These are phyloP conservation scores for Hydropsyche tenuis DNA, from an alignment of 1,140 invertebrate species.

Conservation along the genomic window DNA sequence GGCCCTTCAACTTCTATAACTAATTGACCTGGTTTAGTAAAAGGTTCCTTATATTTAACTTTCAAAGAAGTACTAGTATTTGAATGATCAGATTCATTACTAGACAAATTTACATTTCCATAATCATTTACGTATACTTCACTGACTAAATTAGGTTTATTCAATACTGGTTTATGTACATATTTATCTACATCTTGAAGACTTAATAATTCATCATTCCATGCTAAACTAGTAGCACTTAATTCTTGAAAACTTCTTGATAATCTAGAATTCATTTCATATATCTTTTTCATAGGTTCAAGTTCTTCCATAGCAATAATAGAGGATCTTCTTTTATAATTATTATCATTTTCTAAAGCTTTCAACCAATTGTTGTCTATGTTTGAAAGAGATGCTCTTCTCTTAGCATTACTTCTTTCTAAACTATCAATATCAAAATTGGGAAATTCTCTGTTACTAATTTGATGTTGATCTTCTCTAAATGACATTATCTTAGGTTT, in stretches of 20 bases:
- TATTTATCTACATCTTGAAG: constrained; percentile 31
- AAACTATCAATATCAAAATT: constrained; percentile 79
- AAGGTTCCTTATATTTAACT: constrained; percentile 64
- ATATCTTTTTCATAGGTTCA: constrained; percentile 49
- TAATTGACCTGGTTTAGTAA: constrained; percentile 70
- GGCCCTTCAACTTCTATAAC: constrained; percentile 77
- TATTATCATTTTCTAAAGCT: constrained; percentile 26
- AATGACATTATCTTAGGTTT: constrained; percentile 33
- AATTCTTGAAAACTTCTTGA: constrained; percentile 48
- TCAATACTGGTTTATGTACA: constrained; percentile 27
- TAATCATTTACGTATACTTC: constrained; percentile 48
- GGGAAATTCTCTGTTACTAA: constrained; percentile 33
- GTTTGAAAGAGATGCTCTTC: constrained; percentile 51
- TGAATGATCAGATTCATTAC: constrained; percentile 36
- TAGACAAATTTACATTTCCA: constrained; percentile 34
- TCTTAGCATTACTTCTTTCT: constrained; percentile 64
- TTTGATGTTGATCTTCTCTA: constrained; percentile 11
- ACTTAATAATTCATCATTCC: constrained; percentile 28
- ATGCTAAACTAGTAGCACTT: constrained; percentile 30
- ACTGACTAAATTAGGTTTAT: constrained; percentile 42
- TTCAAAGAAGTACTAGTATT: constrained; percentile 53
- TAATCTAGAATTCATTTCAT: constrained; percentile 49
- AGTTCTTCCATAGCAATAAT: constrained; percentile 49
- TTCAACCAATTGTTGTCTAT: constrained; percentile 37
- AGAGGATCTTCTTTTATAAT: constrained; percentile 44